Evolutionary conservation across 1,140 invertebrate species (phyloP).

Genomic region (Eriocheir sinensis): DNA sequence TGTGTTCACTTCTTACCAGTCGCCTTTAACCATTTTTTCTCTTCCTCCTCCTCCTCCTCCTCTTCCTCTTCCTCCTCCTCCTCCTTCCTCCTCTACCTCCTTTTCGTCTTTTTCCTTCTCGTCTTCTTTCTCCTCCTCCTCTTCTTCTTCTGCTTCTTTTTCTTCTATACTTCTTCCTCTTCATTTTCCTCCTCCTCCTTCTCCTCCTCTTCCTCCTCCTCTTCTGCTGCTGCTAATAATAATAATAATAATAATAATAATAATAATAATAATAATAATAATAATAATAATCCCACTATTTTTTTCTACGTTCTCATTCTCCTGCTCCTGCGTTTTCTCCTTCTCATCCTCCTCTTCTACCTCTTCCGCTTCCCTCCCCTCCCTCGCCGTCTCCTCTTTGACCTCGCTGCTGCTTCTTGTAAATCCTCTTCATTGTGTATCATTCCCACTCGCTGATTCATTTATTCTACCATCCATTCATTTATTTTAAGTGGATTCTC

Average conservation of each 20-base stretch:
- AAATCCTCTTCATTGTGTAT: too few species aligned
- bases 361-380: neutral
- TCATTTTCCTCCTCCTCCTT: neutral
- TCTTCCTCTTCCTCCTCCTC: neutral
- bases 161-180: neutral
- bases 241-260: too few species aligned
- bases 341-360: too few species aligned
- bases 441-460: too few species aligned
- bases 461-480: too few species aligned
- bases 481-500: too few species aligned
- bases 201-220: too few species aligned
- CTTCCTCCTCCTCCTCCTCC: neutral
- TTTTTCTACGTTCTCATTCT: too few species aligned
- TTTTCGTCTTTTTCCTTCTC: neutral
- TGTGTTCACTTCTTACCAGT: neutral
- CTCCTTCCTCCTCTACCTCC: neutral
- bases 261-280: too few species aligned
- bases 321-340: neutral
- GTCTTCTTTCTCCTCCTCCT: neutral
- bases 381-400: neutral
- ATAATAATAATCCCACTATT: too few species aligned
- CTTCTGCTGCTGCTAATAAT: too few species aligned
- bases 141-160: neutral
- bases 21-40: neutral
- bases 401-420: neutral